phyloP scores from a whole-genome alignment of 2,797 vertebrate genomes.

The Crocodylus rhombifer region DNA sequence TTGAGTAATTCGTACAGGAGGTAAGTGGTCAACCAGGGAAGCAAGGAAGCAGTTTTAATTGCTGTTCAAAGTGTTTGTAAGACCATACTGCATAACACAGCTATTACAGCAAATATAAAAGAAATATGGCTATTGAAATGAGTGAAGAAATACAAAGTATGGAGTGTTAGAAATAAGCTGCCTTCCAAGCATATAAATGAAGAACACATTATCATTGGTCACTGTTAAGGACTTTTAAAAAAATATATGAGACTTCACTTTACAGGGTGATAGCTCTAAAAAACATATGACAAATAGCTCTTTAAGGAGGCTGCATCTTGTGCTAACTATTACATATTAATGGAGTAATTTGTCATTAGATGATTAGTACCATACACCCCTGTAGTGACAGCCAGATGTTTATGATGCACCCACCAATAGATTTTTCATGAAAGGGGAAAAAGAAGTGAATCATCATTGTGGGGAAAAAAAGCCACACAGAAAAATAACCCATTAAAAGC shows the following conservation, averaged over 20 bases:
- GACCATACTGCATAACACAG: not conserved
- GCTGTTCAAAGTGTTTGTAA: constrained; percentile 36
- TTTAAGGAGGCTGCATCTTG: not conserved
- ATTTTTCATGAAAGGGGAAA: not conserved
- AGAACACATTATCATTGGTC: not conserved
- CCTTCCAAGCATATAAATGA: constrained; percentile 1
- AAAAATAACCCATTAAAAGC: not conserved
- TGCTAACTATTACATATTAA: constrained; percentile 24
- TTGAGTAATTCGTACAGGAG: constrained; percentile 50
- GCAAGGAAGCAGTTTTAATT: constrained; percentile 44
- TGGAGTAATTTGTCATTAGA: constrained; percentile 50
- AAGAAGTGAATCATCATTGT: not conserved
- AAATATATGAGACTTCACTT: constrained; percentile 11
- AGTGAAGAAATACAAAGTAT: not conserved
- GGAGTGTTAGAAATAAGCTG: not conserved
- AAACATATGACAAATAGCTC: constrained; percentile 19
- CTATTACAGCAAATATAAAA: not conserved
- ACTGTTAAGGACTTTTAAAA: not conserved
- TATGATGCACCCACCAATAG: not conserved
- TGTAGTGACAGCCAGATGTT: constrained; percentile 18
- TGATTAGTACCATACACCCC: constrained; percentile 12
- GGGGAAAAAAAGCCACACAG: not conserved
- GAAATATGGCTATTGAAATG: not conserved
- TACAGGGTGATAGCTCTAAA: constrained; percentile 1
- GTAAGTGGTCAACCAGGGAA: constrained; percentile 13